Conservation (phyloP, 30 jellyfish, hydroid and myxozoan genomes). For the Chrysaora quinquecirrha region DNA sequence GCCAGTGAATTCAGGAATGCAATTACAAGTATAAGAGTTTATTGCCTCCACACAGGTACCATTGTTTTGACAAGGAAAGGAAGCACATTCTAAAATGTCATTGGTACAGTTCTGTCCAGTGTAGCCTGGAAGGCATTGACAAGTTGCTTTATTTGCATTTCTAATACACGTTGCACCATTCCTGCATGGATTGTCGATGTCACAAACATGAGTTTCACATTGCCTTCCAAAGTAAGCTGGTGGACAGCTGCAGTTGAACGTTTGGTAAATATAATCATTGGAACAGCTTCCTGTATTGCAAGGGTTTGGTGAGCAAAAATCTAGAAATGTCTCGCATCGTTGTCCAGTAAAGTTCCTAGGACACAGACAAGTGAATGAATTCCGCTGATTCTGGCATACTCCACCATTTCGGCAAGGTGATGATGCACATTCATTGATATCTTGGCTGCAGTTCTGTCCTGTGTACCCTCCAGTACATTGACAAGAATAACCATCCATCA, state of each 20-base stretch:
- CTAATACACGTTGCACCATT: conserved; percentile 79
- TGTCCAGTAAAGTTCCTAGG: conserved; percentile 60
- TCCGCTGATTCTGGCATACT: conserved; percentile 33
- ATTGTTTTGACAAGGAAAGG: conserved; percentile 81
- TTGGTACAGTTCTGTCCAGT: conserved; percentile 84
- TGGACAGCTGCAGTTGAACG: conserved; percentile 70
- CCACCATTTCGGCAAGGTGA: conserved; percentile 67
- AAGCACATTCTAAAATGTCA: conserved; percentile 76
- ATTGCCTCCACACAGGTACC: conserved; percentile 73
- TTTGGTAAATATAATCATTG: conserved; percentile 17
- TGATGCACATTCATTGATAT: conserved; percentile 50
- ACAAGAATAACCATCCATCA: conserved; percentile 66
- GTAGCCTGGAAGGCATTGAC: conserved; percentile 75
- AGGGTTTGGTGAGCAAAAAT: conserved; percentile 70
- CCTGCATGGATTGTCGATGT: conserved; percentile 52
- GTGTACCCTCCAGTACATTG: conserved; percentile 62
- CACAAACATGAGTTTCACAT: conserved; percentile 65
- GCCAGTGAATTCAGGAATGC: conserved; percentile 74
- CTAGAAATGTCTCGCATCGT: conserved; percentile 52
- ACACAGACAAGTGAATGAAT: conserved; percentile 51
- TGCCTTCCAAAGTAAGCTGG: conserved; percentile 52
- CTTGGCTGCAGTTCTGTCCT: conserved; percentile 59
- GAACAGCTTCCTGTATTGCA: conserved; percentile 84
- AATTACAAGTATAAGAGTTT: conserved; percentile 55
- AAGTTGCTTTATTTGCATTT: conserved; percentile 24